phyloP scores from a whole-genome alignment of 2,797 vertebrate genomes.

The Pitangus sulphuratus region DNA sequence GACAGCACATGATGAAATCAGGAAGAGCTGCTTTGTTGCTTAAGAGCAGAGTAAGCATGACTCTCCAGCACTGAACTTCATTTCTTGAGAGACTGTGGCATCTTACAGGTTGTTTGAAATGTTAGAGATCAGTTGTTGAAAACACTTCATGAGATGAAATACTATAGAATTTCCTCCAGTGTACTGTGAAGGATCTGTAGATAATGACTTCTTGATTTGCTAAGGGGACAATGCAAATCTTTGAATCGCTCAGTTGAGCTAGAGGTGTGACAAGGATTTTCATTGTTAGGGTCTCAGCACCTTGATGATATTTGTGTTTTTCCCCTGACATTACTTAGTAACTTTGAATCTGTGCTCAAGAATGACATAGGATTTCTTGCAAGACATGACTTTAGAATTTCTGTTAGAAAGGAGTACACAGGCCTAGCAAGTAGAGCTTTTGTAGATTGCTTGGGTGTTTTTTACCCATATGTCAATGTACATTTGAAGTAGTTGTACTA shows the following conservation, averaged over 20 bases:
- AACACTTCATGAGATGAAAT: background rate
- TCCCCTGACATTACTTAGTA: background rate
- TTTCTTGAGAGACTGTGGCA: background rate
- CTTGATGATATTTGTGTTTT: background rate
- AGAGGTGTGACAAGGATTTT: background rate
- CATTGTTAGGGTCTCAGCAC: background rate
- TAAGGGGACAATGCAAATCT: background rate
- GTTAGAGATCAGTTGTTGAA: background rate
- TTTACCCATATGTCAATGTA: fast-evolving
- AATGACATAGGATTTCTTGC: background rate
- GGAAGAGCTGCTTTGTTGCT: background rate
- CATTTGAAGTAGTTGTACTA: background rate
- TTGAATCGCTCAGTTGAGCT: background rate
- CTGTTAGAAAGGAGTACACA: background rate
- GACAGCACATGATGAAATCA: background rate
- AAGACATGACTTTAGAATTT: background rate
- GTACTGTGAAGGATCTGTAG: background rate
- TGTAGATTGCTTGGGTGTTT: background rate
- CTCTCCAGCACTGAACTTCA: background rate
- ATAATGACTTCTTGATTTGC: background rate
- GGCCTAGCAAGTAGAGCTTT: background rate
- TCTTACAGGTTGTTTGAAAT: background rate
- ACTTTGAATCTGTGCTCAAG: background rate
- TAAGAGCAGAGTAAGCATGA: background rate
- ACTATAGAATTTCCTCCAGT: background rate